These are phyloP conservation scores for Galerucella nymphaeae DNA, from an alignment of 2,888 invertebrate species.

Conservation along the genomic window DNA sequence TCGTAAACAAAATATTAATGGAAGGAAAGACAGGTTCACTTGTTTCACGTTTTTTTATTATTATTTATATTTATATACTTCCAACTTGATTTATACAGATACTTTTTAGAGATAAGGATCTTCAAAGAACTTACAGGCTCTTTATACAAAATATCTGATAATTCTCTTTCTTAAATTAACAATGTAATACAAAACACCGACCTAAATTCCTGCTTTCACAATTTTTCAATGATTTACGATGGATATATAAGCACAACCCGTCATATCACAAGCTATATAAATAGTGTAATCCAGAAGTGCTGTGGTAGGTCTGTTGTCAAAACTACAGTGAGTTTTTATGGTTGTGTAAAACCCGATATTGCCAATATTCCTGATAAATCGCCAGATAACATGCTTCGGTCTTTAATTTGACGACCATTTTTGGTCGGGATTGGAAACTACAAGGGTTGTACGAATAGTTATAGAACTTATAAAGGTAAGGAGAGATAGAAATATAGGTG, in stretches of 20 bases:
- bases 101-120: too few species aligned
- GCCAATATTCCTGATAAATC: constrained; percentile 43
- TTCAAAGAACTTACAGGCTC: too few species aligned
- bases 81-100: too few species aligned
- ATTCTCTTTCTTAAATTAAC: too few species aligned
- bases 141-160: too few species aligned
- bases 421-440: constrained; percentile 12
- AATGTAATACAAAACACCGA: background rate
- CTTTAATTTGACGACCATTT: constrained; percentile 26
- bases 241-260: constrained; percentile 24
- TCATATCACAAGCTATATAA: constrained; percentile 42
- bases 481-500: too few species aligned
- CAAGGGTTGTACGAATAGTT: background rate
- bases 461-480: too few species aligned
- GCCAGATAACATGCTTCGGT: constrained; percentile 36
- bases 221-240: constrained; percentile 17
- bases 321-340: constrained; percentile 44
- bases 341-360: constrained; percentile 42
- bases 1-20: constrained; percentile 5
- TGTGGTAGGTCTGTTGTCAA: constrained; percentile 35
- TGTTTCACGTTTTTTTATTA: background rate
- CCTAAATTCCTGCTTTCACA: background rate
- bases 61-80: background rate
- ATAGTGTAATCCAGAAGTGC: constrained; percentile 29
- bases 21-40: background rate